Conservation (phyloP, 2,888 invertebrate species). For the Tachina grossa region DNA sequence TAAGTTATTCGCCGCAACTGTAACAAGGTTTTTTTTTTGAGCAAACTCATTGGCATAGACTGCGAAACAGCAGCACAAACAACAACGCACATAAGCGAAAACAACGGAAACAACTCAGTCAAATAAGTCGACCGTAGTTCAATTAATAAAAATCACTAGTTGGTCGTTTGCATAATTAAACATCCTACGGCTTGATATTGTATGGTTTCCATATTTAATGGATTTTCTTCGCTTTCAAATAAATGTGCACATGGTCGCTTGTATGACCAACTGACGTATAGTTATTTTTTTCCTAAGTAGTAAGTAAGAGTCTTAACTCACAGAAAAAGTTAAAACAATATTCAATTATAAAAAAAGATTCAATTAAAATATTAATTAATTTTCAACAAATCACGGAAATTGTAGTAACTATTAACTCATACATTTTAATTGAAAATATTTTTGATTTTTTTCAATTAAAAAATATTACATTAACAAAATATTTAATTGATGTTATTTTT, state of each 20-base stretch:
- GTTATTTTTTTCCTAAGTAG: not conserved
- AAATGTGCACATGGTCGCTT: not conserved
- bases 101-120: constrained; percentile 12
- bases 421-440: too few relatives aligned
- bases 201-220: constrained; percentile 52
- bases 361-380: too few relatives aligned
- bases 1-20: constrained; percentile 25
- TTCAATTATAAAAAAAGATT: too few relatives aligned
- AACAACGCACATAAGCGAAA: not conserved
- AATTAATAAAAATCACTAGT: constrained; percentile 70
- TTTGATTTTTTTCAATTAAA: too few relatives aligned
- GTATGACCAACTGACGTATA: not conserved
- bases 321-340: too few relatives aligned
- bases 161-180: constrained; percentile 70
- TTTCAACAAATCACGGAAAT: too few relatives aligned
- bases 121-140: constrained; percentile 62
- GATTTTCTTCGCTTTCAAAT: constrained; percentile 26
- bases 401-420: too few relatives aligned
- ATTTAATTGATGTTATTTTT: too few relatives aligned
- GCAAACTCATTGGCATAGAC: constrained; percentile 25
- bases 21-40: constrained; percentile 45
- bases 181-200: constrained; percentile 61
- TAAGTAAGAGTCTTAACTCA: too few relatives aligned
- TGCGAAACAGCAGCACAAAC: not conserved
- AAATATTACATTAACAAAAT: too few relatives aligned